Evolutionary conservation across 30 jellyfish, hydroid and myxozoan species (phyloP).

Genomic region (Cassiopea xamachana): DNA sequence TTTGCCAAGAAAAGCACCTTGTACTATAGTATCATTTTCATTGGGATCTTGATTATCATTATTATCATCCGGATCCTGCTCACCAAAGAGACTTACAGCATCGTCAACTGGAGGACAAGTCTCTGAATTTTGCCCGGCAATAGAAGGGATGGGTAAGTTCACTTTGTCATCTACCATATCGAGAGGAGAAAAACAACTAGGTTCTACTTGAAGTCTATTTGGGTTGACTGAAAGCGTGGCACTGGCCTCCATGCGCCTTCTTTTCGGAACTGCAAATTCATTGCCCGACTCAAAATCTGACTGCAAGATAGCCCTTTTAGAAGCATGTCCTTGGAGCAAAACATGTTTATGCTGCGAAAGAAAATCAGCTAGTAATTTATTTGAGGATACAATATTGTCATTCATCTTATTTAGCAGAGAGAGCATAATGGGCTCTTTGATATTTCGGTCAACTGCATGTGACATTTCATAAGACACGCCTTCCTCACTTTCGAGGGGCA

Average conservation of each 20-base stretch:
- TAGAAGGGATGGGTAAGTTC: conserved; percentile 39
- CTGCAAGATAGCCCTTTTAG: background rate
- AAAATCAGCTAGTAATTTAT: no score
- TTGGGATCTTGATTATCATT: background rate
- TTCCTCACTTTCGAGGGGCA: background rate
- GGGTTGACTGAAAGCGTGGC: conserved; percentile 7
- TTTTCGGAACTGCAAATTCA: background rate
- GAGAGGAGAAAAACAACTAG: background rate
- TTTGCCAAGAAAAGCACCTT: background rate
- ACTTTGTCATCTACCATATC: background rate
- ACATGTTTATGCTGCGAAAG: no score
- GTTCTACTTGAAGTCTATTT: conserved; percentile 2
- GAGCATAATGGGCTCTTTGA: background rate
- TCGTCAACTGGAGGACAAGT: background rate
- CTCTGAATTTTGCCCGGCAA: background rate
- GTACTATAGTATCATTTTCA: background rate
- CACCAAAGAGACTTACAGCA: conserved; percentile 40
- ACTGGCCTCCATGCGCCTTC: background rate
- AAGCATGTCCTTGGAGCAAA: background rate
- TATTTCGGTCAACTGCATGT: background rate
- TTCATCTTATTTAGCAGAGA: conserved; percentile 3
- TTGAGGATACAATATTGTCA: background rate
- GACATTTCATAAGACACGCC: background rate
- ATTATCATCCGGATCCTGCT: conserved; percentile 32
- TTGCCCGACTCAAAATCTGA: background rate